Conservation (phyloP, 2,797 vertebrate genomes). For the Amblyraja radiata region DNA sequence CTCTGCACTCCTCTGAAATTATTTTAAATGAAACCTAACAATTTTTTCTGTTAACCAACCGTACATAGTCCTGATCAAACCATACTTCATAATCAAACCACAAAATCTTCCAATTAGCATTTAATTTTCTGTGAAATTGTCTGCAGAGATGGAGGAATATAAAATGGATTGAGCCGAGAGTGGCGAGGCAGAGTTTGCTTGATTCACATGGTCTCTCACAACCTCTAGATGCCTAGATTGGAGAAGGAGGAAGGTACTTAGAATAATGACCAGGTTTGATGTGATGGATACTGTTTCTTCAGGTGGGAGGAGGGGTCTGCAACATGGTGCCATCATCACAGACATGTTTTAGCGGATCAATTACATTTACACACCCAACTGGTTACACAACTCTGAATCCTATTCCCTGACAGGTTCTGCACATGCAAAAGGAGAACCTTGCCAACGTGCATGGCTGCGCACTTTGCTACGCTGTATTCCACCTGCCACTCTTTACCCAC, state of each 20-base stretch:
- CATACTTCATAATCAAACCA: neutral
- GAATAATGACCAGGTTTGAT: neutral
- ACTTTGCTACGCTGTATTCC: no score
- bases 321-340: neutral
- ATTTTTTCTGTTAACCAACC: neutral
- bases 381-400: neutral
- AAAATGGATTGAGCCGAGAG: neutral
- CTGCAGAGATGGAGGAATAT: neutral
- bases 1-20: neutral
- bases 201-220: no score
- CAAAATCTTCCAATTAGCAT: neutral
- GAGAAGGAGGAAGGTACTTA: neutral
- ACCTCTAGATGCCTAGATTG: no score
- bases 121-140: neutral
- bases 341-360: neutral
- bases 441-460: no score
- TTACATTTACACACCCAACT: neutral
- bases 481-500: no score
- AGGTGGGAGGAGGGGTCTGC: neutral
- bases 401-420: neutral
- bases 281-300: no score
- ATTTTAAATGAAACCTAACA: neutral
- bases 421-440: neutral
- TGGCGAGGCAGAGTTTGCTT: neutral
- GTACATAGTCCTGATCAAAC: neutral